Percentiles rank a stretch among this genome's conserved stretches.
Evolutionary conservation across 2,797 vertebrate genomes (phyloP).

Genomic region (Hoplostethus mediterraneus): DNA sequence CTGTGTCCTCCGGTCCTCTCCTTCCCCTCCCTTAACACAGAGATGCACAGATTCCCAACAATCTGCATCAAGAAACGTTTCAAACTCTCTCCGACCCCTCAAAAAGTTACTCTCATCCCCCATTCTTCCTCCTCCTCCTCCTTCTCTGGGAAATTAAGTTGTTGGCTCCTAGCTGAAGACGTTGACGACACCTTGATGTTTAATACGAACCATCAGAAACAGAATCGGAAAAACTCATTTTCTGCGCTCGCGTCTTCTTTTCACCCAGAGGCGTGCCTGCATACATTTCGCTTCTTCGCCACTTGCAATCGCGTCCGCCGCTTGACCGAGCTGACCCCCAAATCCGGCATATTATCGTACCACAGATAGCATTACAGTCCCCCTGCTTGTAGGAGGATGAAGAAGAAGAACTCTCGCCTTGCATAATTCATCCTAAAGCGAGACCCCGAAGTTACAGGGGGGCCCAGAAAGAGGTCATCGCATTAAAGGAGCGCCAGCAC

Average conservation of each 20-base stretch:
- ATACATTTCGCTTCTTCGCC: background rate
- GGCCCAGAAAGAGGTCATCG: slow-evolving; percentile 34
- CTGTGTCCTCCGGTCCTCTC: slow-evolving; percentile 23
- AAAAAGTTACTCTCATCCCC: background rate
- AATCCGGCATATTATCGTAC: slow-evolving; percentile 5
- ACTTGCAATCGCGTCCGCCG: background rate
- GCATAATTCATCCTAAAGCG: slow-evolving; percentile 35
- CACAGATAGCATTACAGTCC: slow-evolving; percentile 4
- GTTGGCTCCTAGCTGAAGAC: slow-evolving; percentile 3
- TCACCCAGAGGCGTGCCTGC: background rate
- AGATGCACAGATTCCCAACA: slow-evolving; percentile 1
- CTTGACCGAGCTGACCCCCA: background rate
- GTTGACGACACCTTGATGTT: no score
- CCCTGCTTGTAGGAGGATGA: background rate
- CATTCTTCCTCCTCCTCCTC: no score
- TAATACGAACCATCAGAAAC: no score
- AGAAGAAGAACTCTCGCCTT: background rate
- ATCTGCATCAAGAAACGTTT: background rate
- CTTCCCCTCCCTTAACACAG: slow-evolving; percentile 3
- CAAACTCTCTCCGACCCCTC: background rate
- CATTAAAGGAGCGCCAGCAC: slow-evolving; percentile 13
- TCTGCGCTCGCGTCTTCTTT: background rate
- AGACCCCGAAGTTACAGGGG: background rate
- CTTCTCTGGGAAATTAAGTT: background rate
- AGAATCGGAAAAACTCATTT: background rate